Conservation (phyloP, 2,888 invertebrate species). For the Eristalis pertinax region DNA sequence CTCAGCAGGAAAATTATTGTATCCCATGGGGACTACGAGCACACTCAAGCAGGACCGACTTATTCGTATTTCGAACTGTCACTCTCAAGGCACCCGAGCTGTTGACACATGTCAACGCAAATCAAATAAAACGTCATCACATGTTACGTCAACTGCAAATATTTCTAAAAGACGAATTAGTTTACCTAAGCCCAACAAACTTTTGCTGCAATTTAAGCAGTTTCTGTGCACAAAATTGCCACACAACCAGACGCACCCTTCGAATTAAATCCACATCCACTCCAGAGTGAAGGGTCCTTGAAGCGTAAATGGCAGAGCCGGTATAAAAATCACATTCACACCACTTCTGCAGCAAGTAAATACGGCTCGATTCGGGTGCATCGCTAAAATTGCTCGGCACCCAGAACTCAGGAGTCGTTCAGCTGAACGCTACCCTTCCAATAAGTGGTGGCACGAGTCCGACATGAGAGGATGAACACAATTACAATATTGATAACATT, state of each 20-base stretch:
- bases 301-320: slow-evolving; percentile 12
- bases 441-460: slow-evolving; percentile 22
- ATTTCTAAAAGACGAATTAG: not conserved
- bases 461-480: slow-evolving; percentile 39
- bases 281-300: slow-evolving; percentile 3
- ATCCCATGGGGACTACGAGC: not conserved
- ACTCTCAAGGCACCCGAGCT: not conserved
- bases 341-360: slow-evolving; percentile 17
- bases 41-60: not conserved
- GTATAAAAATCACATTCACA: slow-evolving; percentile 25
- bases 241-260: not conserved
- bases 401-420: not conserved
- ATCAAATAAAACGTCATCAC: slow-evolving; percentile 37
- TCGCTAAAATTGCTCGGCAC: not conserved
- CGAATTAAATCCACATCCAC: slow-evolving; percentile 9
- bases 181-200: not conserved
- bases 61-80: not conserved
- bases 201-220: slow-evolving; percentile 5
- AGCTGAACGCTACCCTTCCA: slow-evolving; percentile 4
- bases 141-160: slow-evolving; percentile 16
- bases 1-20: not conserved
- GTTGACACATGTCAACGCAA: slow-evolving; percentile 47
- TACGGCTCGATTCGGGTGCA: not conserved
- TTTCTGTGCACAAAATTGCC: not conserved
- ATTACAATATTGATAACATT: slow-evolving; percentile 58